Evolutionary conservation across 2,888 invertebrate genomes (phyloP), one percentile per base, ranked within the genome.

Genomic region (Drosophila colorata): DNA sequence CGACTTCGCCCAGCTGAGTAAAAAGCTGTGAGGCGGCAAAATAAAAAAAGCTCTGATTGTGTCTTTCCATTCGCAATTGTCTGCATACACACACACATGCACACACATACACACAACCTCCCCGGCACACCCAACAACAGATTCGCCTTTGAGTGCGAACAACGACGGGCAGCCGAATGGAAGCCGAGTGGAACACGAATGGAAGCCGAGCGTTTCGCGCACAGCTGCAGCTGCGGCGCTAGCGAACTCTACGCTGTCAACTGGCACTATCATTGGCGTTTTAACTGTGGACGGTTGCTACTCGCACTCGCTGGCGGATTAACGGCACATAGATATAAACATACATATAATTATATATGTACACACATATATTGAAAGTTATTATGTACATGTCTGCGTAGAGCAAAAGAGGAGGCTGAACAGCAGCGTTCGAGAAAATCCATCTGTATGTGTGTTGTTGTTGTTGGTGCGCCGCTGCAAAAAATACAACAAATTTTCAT

Each of bases 211-310:
- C 35, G 33, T 20, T 41, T 56, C 20, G 55, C 57, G 67, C 67
- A 51, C 59, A 61, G 71, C 64, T 78, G 81, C 78, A 77, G 66
- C 74, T 72, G 70, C 59, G 68, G 69, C 60, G 60, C 56, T 71
- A 41, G 58, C 66, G 58, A 69, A 53, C 66, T 68, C 59, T 63
- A 52, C 67, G 53, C 55, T 66, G 56, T 28, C 8, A 61, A 48
- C 71, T 74, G 78, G 67, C 85, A 87, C 89, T 89, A 90, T 90
- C 92, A 92, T 92, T 92, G 92, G 91, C 91, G 91, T 91, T 92
- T 92, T 90, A 92, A 91, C 91, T 91, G 91, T 91, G 90, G 90
- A 91, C 92, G 90, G 91, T 89, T 89, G 89, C 86, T 87, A 82
- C 80, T 87, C 89, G 86, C 77, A 84, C 67, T 89, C 86, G 89